Evolutionary conservation across 53 echinoderm and acorn worm species (phyloP), one percentile per base, ranked within the genome.

Genomic region (Actinopyga echinites): DNA sequence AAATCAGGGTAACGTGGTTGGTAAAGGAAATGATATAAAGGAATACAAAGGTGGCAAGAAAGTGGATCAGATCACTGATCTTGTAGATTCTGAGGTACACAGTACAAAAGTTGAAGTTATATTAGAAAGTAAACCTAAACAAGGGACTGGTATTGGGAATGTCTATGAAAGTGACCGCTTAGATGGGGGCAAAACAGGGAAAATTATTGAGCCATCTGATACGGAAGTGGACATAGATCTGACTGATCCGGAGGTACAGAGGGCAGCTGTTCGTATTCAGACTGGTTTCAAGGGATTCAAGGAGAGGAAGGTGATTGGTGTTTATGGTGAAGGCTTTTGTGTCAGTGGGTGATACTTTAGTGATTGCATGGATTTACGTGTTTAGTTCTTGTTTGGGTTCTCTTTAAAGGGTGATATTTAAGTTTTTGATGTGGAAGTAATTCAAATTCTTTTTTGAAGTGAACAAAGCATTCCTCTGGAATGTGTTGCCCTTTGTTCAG

Each of bases 41-140:
- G 66, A 23, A 8, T 20, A 30, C 23, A 69, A 69, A 35, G 59
- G 59, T 12, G 17, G 28, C 8, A 62, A 5, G 13, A 56, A 55
- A 29, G 45, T 26, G 63, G 89, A 90, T 57, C 94, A 92, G 83
- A 92, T 89, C 81, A 80, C 93, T 25, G 93, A 93, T 74, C 67
- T 96, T 30, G 86, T 74, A 30, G 93, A 96, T 66, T 92, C 92
- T 25, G 90, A 97, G 57, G 94, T 94, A 45, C 84, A 92, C 64
- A 82, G 86, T 29, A 92, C 94, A 12, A 95, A 93, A 71, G 93
- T 95, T 63, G 93, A 95, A 25, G 55, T 26, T 38, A 37, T 33
- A 17, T 77, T 77, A 32, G 44, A 33, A 33, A 71, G 71, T n/a
- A 71, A 40, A 44, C 24, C 8, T 11, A 44, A 43, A 35, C 3